phyloP scores from a whole-genome alignment of 2,888 invertebrate species.

The Endomychus coccineus region DNA sequence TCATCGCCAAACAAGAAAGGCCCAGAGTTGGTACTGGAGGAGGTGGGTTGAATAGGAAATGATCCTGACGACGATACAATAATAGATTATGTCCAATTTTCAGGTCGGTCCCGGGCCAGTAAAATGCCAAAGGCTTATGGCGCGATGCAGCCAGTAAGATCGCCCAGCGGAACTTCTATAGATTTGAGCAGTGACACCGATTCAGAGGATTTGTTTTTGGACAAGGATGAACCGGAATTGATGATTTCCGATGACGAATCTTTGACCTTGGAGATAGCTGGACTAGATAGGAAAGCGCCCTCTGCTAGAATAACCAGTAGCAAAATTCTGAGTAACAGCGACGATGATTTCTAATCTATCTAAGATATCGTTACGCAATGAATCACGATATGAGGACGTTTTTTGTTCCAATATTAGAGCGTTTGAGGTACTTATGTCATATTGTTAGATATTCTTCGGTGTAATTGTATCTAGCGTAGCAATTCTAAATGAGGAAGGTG shows the following conservation, averaged over 20 bases:
- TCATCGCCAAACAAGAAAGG: constrained; percentile 41
- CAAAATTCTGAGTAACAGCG: constrained; percentile 37
- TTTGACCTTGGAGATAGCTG: constrained; percentile 38
- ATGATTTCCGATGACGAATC: constrained; percentile 41
- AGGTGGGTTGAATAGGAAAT: too few relatives aligned
- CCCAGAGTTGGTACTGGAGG: constrained; percentile 55
- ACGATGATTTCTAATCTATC: constrained; percentile 37
- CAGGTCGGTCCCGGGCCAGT: constrained; percentile 27
- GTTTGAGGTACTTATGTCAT: too few relatives aligned
- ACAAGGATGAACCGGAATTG: constrained; percentile 41
- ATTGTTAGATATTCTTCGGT: too few relatives aligned
- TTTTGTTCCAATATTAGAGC: too few relatives aligned
- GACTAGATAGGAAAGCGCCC: constrained; percentile 32
- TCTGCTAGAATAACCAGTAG: constrained; percentile 36
- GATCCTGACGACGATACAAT: neutral
- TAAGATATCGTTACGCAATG: too few relatives aligned
- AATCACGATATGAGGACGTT: too few relatives aligned
- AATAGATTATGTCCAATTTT: constrained; percentile 3
- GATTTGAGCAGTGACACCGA: constrained; percentile 39
- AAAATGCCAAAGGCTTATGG: constrained; percentile 30
- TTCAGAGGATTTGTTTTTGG: constrained; percentile 40
- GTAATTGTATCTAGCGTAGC: too few relatives aligned
- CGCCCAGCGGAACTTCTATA: constrained; percentile 36
- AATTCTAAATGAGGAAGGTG: too few relatives aligned
- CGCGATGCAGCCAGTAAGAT: constrained; percentile 34